Conservation (phyloP, 2,113 vertebrate species). For the Mesembrinibis cayennensis region DNA sequence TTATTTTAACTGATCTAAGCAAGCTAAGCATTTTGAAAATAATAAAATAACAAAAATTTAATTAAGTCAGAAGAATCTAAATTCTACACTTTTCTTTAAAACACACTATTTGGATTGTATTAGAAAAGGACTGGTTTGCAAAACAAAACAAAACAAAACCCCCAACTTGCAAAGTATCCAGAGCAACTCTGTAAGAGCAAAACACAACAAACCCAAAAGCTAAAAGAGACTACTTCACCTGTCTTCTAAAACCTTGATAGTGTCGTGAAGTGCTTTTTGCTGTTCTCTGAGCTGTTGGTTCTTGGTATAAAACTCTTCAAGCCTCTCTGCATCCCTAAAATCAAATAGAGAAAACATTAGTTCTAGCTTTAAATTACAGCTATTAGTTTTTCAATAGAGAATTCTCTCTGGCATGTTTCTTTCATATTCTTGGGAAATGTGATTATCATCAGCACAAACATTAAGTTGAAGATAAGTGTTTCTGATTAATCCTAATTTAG, state of each 20-base stretch:
- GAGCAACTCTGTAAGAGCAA: neutral
- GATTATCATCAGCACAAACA: neutral
- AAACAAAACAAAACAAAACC: neutral
- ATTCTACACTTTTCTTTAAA: neutral
- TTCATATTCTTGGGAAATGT: neutral
- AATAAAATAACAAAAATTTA: neutral
- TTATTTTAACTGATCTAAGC: neutral
- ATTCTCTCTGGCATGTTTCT: neutral
- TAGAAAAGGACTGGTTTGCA: neutral
- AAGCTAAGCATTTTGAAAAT: neutral
- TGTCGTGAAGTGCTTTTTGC: constrained; percentile 87
- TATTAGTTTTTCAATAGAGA: neutral
- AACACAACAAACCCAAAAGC: neutral
- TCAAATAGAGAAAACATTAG: neutral
- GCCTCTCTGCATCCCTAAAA: constrained; percentile 90
- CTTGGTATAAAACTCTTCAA: constrained; percentile 91
- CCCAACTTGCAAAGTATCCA: neutral
- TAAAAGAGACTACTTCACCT: constrained; percentile 74
- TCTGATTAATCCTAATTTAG: neutral
- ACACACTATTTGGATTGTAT: neutral
- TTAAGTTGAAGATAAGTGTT: neutral
- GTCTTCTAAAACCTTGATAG: constrained; percentile 87
- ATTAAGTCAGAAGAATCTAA: neutral
- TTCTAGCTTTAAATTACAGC: neutral
- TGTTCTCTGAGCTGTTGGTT: constrained; percentile 93